Base-by-base conservation (phyloP, 1,140 invertebrate species). In the Philopotamus ludificatus region DNA sequence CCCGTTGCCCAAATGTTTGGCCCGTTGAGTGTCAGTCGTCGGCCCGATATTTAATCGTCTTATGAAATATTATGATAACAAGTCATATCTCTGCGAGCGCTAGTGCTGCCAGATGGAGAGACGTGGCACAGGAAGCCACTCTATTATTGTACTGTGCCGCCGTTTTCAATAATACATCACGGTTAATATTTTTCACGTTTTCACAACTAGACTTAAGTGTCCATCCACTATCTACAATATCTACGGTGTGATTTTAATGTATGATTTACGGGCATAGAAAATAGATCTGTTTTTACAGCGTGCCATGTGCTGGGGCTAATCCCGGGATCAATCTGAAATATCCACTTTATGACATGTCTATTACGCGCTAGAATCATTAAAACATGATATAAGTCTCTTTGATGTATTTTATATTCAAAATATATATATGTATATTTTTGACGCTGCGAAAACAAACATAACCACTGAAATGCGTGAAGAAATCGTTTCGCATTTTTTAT, bases 41-140 rank as follows among this genome's bases (percentile, higher is more conserved):
- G 76, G 73, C 75, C 75, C 73, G 79, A 81, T 80, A 80, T 81
- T 80, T 81, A 81, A 81, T 80, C 79, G 78, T 79, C 79, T 80
- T 79, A 80, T 81, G 79, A 81, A 80, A 78, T 81, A 81, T 81
- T 81, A 79, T 80, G 76, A 81, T 79, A 81, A 80, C 79, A 80
- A 79, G 78, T 62, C 62, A 67, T 70, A 65, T 66, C 34, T 34
- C 41, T 59, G 59, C 63, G 60, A 45, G 34, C 54, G 53, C 15
- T 45, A n/a, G 55, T 51, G 58, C 59, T 62, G 65, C 67, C 67
- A 68, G 67, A 68, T 68, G 67, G 65, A 55, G 61, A 54, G 28
- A 34, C 12, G 28, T 34, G n/a, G n/a, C n/a, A n/a, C n/a, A n/a
- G n/a, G n/a, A n/a, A n/a, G n/a, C n/a, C n/a, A n/a, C n/a, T n/a